Base-by-base conservation (phyloP, 2,888 invertebrate species). In the Acrobasis consociella region DNA sequence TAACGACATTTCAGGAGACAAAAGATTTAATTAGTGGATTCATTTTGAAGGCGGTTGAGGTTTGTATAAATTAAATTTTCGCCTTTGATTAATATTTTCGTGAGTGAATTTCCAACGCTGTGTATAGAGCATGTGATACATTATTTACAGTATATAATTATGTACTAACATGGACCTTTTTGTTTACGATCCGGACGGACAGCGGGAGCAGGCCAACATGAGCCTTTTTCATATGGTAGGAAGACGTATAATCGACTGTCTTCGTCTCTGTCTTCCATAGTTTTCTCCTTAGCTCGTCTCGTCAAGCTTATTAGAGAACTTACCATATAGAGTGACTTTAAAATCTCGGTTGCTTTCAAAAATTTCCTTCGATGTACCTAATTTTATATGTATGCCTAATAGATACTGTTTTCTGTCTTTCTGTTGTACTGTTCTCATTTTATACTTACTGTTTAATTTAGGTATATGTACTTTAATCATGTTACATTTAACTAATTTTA, bases 161-260 rank as follows among this genome's bases (percentile, higher is more conserved):
- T 75, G 70, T 76, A 85, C 85, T 88, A 87, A 89, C 84, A 76
- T 79, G 75, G 75, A 69, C 76, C 88, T 91, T 86, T 91, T 84
- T 89, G 86, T 89, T 82, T 82, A 84, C 81, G 86, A 84, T 86
- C 87, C 89, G 83, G 88, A 81, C 78, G 81, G 78, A 81, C 75
- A 93, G 93, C 86, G 91, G 86, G 93, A 93, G 83, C 93, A 91
- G 87, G 87, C 77, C 81, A 89, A 87, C 86, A 75, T 86, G 79
- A 88, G 85, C 82, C 81, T 87, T 80, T 73, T 84, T 73, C 87
- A 83, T 82, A 91, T 92, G 93, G 93, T 93, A 93, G 89, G 92
- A 90, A 81, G 83, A 86, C 89, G 88, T 77, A 77, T 73, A 82
- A 83, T 84, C 77, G 74, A 78, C 67, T 72, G 62, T 73, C 72